Conservation (phyloP, 2,113 vertebrate genomes). For the Tetraodon nigroviridis region DNA sequence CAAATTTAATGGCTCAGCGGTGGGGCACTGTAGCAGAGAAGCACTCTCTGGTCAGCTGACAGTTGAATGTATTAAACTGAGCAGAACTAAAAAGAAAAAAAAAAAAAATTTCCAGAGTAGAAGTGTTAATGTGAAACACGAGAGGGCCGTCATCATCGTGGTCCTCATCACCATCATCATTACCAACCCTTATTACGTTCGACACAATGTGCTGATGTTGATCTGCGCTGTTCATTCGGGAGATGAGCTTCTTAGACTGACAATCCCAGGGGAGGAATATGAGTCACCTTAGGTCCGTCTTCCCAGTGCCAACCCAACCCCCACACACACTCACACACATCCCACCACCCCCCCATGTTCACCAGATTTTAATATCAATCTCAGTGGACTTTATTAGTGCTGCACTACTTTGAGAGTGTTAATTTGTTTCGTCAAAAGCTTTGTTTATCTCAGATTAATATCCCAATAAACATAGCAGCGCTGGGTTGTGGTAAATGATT, state of each 20-base stretch:
- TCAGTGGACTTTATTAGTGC: constrained; percentile 65
- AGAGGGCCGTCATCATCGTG: constrained; percentile 51
- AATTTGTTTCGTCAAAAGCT: constrained; percentile 77
- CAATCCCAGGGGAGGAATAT: constrained; percentile 52
- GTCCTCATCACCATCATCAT: constrained; percentile 52
- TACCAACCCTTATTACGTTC: constrained; percentile 55
- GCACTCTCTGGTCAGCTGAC: constrained; percentile 43
- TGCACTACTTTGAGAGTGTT: constrained; percentile 61
- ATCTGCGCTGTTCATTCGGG: constrained; percentile 54
- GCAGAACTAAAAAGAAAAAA: constrained; percentile 39
- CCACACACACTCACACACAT: not conserved
- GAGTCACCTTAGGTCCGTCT: constrained; percentile 58
- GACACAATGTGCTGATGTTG: constrained; percentile 62
- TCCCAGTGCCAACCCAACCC: constrained; percentile 8
- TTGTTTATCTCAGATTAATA: constrained; percentile 77
- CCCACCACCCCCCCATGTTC: constrained; percentile 26
- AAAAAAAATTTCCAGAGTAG: constrained; percentile 42
- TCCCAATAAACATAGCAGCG: constrained; percentile 71
- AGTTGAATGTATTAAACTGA: constrained; percentile 58
- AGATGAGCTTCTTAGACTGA: constrained; percentile 55
- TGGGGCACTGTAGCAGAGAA: constrained; percentile 14
- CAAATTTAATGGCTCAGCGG: constrained; percentile 20
- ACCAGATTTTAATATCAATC: constrained; percentile 71
- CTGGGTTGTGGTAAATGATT: constrained; percentile 70
- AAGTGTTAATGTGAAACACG: constrained; percentile 53